Percentiles rank a stretch among this genome's conserved stretches.
phyloP scores from a whole-genome alignment of 2,888 invertebrate species.

The Chaetogeoica ovagalla region DNA sequence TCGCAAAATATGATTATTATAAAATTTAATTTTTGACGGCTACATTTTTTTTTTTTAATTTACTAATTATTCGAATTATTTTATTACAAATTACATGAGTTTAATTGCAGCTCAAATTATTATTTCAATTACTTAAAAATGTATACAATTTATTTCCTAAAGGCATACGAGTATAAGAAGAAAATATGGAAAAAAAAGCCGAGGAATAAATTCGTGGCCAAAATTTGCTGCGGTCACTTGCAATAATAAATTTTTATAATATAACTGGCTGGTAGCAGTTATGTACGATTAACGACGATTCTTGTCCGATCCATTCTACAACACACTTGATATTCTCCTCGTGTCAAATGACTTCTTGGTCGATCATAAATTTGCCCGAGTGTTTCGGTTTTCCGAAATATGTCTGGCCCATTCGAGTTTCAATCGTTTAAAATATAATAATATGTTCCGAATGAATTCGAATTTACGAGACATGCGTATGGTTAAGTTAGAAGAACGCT shows the following conservation, averaged over 20 bases:
- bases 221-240: slow-evolving; percentile 1
- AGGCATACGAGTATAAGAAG: neutral
- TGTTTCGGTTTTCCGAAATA: neutral
- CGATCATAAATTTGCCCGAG: neutral
- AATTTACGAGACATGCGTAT: too few relatives aligned
- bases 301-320: neutral
- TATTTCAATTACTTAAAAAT: slow-evolving; percentile 8
- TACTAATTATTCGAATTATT: too few relatives aligned
- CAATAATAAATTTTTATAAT: neutral
- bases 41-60: too few relatives aligned
- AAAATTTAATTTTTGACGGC: too few relatives aligned
- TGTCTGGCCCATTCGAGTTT: neutral
- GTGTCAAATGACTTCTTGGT: neutral
- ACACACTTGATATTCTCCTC: neutral
- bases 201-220: neutral
- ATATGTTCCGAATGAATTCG: too few relatives aligned
- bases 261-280: neutral
- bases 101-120: too few relatives aligned
- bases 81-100: too few relatives aligned
- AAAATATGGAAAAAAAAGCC: too few relatives aligned
- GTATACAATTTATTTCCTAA: neutral
- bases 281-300: neutral
- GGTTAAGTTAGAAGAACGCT: too few relatives aligned
- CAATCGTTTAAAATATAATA: neutral
- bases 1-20: too few relatives aligned